Evolutionary conservation across 2,113 vertebrate genomes (phyloP).

Genomic region (Crotophaga sulcirostris): DNA sequence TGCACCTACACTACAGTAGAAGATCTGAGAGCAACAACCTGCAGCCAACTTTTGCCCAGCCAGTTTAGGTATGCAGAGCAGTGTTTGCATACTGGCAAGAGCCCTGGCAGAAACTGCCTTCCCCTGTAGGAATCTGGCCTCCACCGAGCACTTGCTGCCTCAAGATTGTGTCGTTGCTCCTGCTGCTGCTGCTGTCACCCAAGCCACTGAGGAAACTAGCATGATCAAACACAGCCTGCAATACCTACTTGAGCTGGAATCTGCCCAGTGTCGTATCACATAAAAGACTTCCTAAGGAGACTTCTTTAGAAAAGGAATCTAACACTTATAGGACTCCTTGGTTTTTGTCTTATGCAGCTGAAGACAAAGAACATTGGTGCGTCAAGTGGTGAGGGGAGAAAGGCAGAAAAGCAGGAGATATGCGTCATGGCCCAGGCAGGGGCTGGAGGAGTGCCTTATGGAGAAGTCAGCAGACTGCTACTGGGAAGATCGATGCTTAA

Average conservation of each 20-base stretch:
- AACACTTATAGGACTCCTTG: neutral
- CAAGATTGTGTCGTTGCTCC: neutral
- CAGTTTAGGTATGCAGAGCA: neutral
- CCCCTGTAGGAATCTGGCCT: neutral
- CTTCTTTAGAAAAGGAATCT: neutral
- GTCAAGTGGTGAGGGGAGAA: neutral
- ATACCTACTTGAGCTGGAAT: neutral
- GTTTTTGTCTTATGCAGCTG: neutral
- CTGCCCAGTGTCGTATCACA: neutral
- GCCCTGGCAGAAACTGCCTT: neutral
- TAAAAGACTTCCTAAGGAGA: neutral
- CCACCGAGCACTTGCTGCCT: fast-evolving
- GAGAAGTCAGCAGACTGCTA: neutral
- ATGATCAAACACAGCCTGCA: neutral
- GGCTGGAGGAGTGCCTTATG: neutral
- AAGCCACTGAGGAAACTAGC: neutral
- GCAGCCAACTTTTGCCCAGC: neutral
- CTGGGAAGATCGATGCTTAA: neutral
- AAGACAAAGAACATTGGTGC: neutral
- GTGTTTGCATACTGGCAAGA: neutral
- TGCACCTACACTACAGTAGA: neutral
- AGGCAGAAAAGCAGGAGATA: neutral
- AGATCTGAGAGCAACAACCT: neutral
- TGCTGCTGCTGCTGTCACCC: neutral
- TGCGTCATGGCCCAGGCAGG: neutral